phyloP scores from a whole-genome alignment of 2,113 vertebrate species.

The Pseudorectes ferrugineus region DNA sequence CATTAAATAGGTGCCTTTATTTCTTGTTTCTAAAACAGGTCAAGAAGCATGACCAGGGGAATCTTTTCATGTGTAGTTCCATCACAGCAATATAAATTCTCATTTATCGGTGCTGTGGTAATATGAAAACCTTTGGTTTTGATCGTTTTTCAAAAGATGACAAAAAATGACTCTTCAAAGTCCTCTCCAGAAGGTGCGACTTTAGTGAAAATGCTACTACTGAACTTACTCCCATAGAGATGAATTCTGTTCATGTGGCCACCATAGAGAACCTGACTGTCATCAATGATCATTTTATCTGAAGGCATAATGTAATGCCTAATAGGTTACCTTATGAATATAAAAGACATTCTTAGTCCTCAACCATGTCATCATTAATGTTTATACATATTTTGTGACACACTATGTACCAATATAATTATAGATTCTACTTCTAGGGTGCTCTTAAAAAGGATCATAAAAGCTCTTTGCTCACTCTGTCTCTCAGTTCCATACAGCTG shows the following conservation, averaged over 20 bases:
- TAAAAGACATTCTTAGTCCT: slow-evolving; percentile 22
- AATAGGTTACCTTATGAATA: slow-evolving; percentile 29
- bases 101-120: neutral
- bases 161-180: slow-evolving; percentile 46
- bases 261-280: slow-evolving; percentile 10
- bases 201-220: slow-evolving; percentile 35
- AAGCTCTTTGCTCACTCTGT: slow-evolving; percentile 29
- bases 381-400: slow-evolving; percentile 50
- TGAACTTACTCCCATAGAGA: slow-evolving; percentile 32
- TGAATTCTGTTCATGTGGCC: slow-evolving; percentile 26
- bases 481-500: neutral
- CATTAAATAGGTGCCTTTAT: slow-evolving; percentile 16
- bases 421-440: slow-evolving; percentile 29
- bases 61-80: slow-evolving; percentile 35
- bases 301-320: slow-evolving; percentile 40
- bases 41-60: slow-evolving; percentile 18
- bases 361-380: slow-evolving; percentile 30
- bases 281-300: slow-evolving; percentile 30
- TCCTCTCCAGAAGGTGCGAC: slow-evolving; percentile 34
- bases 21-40: slow-evolving; percentile 37
- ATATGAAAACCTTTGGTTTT: slow-evolving; percentile 41
- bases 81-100: slow-evolving; percentile 42
- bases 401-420: slow-evolving; percentile 36
- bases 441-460: slow-evolving; percentile 39
- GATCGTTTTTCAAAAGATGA: slow-evolving; percentile 45